These are phyloP conservation scores for Ochlodes sylvanus DNA, from an alignment of 2,888 invertebrate genomes.

Conservation along the genomic window DNA sequence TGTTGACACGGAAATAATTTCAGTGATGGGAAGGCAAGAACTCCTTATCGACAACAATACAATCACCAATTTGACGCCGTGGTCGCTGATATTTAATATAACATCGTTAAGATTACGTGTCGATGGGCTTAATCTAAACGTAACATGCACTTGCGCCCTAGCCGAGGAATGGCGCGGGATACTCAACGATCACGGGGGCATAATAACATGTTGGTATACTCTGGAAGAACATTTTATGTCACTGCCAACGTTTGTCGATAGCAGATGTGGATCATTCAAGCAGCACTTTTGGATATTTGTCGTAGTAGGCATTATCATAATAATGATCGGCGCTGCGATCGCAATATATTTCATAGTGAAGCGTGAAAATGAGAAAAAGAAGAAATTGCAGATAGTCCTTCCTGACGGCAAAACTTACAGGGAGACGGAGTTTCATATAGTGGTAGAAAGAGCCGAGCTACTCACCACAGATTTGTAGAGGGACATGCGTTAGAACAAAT, in stretches of 20 bases:
- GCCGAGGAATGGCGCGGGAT: slow-evolving; percentile 69
- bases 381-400: slow-evolving; percentile 89
- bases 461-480: slow-evolving; percentile 90
- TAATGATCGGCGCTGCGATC: slow-evolving; percentile 76
- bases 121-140: slow-evolving; percentile 85
- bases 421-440: slow-evolving; percentile 94
- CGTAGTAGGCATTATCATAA: slow-evolving; percentile 74
- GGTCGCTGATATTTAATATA: slow-evolving; percentile 85
- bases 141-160: slow-evolving; percentile 84
- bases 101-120: slow-evolving; percentile 83
- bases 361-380: slow-evolving; percentile 82
- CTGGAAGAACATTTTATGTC: slow-evolving; percentile 70
- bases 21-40: slow-evolving; percentile 74
- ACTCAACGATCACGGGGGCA: slow-evolving; percentile 66
- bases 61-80: slow-evolving; percentile 80
- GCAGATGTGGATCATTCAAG: slow-evolving; percentile 73
- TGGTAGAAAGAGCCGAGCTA: slow-evolving; percentile 93
- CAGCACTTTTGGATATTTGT: slow-evolving; percentile 79
- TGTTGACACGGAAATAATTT: slow-evolving; percentile 75
- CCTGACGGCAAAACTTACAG: slow-evolving; percentile 93
- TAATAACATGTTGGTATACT: slow-evolving; percentile 72
- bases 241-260: slow-evolving; percentile 70
- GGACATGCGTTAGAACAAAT: slow-evolving; percentile 43
- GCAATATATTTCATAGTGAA: slow-evolving; percentile 76
- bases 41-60: slow-evolving; percentile 88